Evolutionary conservation across 2,888 invertebrate species (phyloP).

Genomic region (Drosophila putrida): DNA sequence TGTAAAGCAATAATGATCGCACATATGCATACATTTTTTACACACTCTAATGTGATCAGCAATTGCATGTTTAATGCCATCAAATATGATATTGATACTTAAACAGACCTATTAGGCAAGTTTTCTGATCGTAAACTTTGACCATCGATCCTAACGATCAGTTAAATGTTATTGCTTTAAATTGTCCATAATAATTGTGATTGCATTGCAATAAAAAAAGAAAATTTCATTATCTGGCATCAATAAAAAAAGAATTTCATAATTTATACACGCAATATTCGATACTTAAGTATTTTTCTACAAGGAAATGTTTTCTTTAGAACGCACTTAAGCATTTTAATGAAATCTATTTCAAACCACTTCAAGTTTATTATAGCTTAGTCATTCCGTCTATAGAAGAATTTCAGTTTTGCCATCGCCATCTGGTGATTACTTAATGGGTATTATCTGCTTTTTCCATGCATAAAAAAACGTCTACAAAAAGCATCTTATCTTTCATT

Average conservation of each 20-base stretch:
- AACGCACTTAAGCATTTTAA: not conserved
- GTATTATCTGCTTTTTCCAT: too few species aligned
- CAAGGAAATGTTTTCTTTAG: not conserved
- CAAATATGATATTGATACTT: slow-evolving; percentile 2
- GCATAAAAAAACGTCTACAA: too few species aligned
- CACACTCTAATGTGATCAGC: slow-evolving; percentile 5
- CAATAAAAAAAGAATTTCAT: slow-evolving; percentile 16
- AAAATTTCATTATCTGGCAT: not conserved
- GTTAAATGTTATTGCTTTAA: slow-evolving; percentile 26
- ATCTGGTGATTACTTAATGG: slow-evolving; percentile 47
- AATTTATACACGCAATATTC: not conserved
- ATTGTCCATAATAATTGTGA: slow-evolving; percentile 18
- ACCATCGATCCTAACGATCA: slow-evolving; percentile 3
- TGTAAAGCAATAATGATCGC: not conserved
- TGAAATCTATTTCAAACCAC: not conserved
- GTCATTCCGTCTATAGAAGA: not conserved
- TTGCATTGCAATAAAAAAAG: slow-evolving; percentile 21
- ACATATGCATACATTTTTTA: not conserved
- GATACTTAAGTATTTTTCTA: not conserved
- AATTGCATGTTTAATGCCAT: slow-evolving; percentile 6
- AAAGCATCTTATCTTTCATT: slow-evolving; percentile 49
- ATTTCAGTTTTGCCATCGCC: slow-evolving; percentile 15
- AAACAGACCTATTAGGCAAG: slow-evolving; percentile 9
- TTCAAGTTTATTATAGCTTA: not conserved
- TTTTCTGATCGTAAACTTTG: slow-evolving; percentile 2